Base-by-base conservation (phyloP, 2,888 invertebrate species). In the Mimumesa dahlbomi region DNA sequence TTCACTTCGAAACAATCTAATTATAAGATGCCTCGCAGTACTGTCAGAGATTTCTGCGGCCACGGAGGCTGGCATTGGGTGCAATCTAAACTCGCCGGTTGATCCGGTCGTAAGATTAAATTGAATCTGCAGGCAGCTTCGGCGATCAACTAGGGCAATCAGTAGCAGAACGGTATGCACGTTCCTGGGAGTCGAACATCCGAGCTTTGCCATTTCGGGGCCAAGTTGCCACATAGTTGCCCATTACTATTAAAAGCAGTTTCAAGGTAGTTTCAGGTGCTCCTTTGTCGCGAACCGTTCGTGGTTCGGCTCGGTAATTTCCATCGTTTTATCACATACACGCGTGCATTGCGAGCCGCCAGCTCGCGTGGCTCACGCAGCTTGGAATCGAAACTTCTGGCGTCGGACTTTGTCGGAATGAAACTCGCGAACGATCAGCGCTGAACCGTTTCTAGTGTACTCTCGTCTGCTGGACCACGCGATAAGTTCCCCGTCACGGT, bases 221-320 rank as follows among this genome's bases (percentile, higher is more conserved):
- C 49, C 68, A 78, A 78, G 58, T 78, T 77, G 65, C 70, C 76
- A 71, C 84, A 82, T 84, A 84, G 82, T 84, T 84, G 78, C 68
- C 75, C 73, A 82, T 83, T 83, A 74, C 73, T 81, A 75, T 79
- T 75, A 82, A 83, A 83, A 81, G 76, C 82, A 58, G 52, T 56
- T 66, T 61, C 53, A 46, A 50, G 48, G 18, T 38, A 75, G 69
- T 66, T 73, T 40, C 58, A 14, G 19, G 53, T 56, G 19, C 29
- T 19, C 72, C 77, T 81, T 79, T 82, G 75, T 77, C 62, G 49
- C 43, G 56, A 45, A 57, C 57, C 54, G 76, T 61, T 38, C 25
- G 42, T 48, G 63, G 73, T 74, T 78, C 67, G 38, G 42, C 49
- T 29, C 13, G 25, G 25, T 53, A 53, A 69, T 62, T 48, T 52